Conservation (phyloP, 1,140 invertebrate species). For the Atta colombica region DNA sequence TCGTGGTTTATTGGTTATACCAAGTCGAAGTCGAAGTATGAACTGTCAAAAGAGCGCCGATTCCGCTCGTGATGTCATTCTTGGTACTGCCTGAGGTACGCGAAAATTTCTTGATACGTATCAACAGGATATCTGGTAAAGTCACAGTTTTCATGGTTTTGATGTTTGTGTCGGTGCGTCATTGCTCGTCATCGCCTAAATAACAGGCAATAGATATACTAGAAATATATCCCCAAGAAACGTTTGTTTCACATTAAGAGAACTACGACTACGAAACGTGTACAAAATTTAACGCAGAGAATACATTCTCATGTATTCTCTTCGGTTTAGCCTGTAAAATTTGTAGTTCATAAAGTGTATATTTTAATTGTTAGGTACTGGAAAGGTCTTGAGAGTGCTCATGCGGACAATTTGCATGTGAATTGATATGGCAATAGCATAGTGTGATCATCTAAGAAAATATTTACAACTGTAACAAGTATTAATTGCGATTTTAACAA, state of each 20-base stretch:
- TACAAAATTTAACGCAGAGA: background rate
- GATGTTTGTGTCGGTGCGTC: background rate
- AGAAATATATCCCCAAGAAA: background rate
- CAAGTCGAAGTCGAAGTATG: no score
- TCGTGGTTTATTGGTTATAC: background rate
- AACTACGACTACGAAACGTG: background rate
- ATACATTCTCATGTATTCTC: background rate
- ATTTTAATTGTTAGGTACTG: background rate
- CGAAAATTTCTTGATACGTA: background rate
- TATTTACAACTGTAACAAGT: background rate
- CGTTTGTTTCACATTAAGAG: background rate
- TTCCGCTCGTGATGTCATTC: slow-evolving; percentile 11
- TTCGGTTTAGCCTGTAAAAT: background rate
- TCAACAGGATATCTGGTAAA: slow-evolving; percentile 12
- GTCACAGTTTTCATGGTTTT: background rate
- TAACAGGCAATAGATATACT: background rate
- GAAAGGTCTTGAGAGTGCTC: background rate
- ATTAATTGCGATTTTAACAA: slow-evolving; percentile 2
- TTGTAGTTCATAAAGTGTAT: background rate
- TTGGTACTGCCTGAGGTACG: background rate
- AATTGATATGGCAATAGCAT: slow-evolving; percentile 1
- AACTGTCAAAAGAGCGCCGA: slow-evolving; percentile 15
- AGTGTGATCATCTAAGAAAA: background rate
- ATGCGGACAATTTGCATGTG: background rate
- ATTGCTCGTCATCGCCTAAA: background rate